phyloP scores from a whole-genome alignment of 1,140 invertebrate genomes.

The Gonioctena quinquepunctata region DNA sequence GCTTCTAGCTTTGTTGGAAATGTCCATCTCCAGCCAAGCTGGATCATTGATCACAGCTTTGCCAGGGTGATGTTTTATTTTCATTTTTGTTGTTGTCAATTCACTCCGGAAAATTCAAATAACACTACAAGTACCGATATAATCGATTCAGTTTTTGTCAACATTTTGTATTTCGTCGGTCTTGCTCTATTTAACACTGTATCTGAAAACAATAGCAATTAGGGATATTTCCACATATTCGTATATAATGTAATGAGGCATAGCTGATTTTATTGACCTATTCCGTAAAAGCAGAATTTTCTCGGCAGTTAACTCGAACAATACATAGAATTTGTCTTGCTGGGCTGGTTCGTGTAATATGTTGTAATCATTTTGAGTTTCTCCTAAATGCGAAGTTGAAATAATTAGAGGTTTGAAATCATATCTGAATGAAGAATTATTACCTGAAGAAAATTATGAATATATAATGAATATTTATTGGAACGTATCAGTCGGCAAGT shows the following conservation, averaged over 20 bases:
- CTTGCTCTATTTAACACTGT: neutral
- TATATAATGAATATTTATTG: too few relatives aligned
- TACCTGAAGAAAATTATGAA: too few relatives aligned
- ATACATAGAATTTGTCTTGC: neutral
- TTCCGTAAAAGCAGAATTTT: conserved; percentile 1
- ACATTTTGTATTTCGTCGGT: neutral
- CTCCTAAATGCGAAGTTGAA: too few relatives aligned
- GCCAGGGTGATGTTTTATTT: conserved; percentile 80
- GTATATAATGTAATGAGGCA: conserved; percentile 5
- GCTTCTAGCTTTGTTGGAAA: conserved; percentile 67
- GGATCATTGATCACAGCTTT: conserved; percentile 76
- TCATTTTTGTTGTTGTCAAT: conserved; percentile 61
- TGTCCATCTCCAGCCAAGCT: conserved; percentile 63
- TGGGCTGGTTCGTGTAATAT: neutral
- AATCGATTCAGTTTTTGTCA: neutral
- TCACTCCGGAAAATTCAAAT: neutral
- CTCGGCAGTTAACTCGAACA: neutral
- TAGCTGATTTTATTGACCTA: conserved; percentile 4
- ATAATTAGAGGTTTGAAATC: too few relatives aligned
- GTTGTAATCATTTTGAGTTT: too few relatives aligned
- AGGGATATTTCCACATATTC: conserved; percentile 3
- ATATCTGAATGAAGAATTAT: too few relatives aligned
- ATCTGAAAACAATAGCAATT: conserved; percentile 11
- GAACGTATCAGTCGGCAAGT: too few relatives aligned
- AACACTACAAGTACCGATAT: neutral